phyloP scores from a whole-genome alignment of 1,140 invertebrate genomes.

The Planococcus citri region DNA sequence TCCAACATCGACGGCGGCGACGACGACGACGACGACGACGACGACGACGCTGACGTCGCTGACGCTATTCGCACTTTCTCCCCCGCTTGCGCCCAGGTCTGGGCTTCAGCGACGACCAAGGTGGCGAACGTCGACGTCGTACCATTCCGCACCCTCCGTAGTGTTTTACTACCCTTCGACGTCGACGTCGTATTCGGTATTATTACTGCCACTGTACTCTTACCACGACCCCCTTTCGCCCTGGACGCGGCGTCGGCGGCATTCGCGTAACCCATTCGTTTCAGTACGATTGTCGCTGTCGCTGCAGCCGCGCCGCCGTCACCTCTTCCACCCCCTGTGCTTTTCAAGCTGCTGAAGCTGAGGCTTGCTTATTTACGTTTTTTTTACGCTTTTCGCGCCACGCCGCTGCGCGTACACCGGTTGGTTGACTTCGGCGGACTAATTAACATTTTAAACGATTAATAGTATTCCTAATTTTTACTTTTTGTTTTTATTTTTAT shows the following conservation, averaged over 20 bases:
- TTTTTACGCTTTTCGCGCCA: background rate
- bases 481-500: too few species aligned
- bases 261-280: too few species aligned
- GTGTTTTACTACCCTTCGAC: too few species aligned
- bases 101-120: conserved; percentile 17
- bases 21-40: conserved; percentile 11
- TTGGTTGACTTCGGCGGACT: background rate
- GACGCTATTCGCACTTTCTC: conserved; percentile 29
- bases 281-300: background rate
- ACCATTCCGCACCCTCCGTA: too few species aligned
- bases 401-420: background rate
- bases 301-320: background rate
- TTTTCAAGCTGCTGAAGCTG: too few species aligned
- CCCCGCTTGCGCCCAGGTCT: conserved; percentile 22
- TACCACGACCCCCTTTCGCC: too few species aligned
- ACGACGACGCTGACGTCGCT: conserved; percentile 28
- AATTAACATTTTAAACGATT: conserved; percentile 4
- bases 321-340: background rate
- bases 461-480: background rate
- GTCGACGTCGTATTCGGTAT: too few species aligned
- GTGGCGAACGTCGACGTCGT: too few species aligned
- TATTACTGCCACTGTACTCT: too few species aligned
- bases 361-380: background rate
- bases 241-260: too few species aligned
- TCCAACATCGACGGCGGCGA: background rate